Conservation (phyloP, 2,797 vertebrate genomes). For the Glyptemys insculpta region DNA sequence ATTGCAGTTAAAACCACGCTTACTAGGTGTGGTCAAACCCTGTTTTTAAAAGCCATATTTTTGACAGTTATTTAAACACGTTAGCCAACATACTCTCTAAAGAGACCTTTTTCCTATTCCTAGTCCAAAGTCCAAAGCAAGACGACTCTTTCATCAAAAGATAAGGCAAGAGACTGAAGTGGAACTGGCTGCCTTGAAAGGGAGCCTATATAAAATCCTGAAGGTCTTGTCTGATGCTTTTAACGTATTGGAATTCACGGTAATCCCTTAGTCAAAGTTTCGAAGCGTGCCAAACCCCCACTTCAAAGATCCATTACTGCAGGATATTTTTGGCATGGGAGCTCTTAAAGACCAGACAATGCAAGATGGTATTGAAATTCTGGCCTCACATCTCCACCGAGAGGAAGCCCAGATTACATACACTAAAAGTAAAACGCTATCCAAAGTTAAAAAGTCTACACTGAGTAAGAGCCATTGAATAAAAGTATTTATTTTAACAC, state of each 20-base stretch:
- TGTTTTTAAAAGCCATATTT: neutral
- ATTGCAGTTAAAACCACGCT: neutral
- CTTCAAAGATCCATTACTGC: neutral
- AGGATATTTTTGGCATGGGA: neutral
- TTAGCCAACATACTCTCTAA: neutral
- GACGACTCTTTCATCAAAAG: accelerated
- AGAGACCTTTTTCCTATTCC: neutral
- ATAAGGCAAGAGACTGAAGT: neutral
- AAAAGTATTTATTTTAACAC: conserved; percentile 51
- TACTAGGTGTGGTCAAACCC: neutral
- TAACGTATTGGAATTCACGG: accelerated
- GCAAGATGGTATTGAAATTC: accelerated
- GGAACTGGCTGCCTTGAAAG: accelerated
- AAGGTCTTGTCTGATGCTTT: accelerated
- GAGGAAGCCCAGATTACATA: neutral
- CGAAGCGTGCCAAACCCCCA: accelerated
- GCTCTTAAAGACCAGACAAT: neutral
- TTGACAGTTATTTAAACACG: neutral
- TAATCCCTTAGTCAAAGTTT: neutral
- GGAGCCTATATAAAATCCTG: accelerated
- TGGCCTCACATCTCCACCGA: neutral
- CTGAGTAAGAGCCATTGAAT: neutral
- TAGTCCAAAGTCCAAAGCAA: neutral
- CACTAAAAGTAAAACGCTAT: neutral
- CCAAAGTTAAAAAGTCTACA: accelerated